phyloP scores from a whole-genome alignment of 2,113 vertebrate species.

The Emydura subglobosa region DNA sequence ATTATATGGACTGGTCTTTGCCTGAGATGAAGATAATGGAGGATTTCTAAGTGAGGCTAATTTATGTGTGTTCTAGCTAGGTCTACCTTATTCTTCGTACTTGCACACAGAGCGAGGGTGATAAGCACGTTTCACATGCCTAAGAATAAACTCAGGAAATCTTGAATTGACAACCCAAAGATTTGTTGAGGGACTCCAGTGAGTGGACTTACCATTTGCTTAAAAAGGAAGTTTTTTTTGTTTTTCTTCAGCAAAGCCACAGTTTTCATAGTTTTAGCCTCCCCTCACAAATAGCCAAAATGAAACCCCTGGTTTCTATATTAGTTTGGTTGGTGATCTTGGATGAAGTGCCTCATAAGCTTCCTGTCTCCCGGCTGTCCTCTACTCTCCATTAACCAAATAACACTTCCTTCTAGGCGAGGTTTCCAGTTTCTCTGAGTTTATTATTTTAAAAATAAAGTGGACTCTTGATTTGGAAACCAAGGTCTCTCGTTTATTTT shows the following conservation, averaged over 20 bases:
- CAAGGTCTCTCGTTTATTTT: background rate
- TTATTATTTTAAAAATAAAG: rapidly evolving
- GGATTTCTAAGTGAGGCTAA: background rate
- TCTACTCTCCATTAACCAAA: background rate
- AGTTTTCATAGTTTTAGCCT: background rate
- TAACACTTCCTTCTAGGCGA: rapidly evolving
- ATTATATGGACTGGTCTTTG: background rate
- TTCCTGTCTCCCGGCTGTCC: background rate
- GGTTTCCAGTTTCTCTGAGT: rapidly evolving
- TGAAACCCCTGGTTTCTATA: rapidly evolving
- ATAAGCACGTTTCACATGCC: background rate
- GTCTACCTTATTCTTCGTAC: background rate
- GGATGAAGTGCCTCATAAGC: background rate
- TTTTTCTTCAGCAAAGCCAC: background rate
- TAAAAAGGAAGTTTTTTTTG: background rate
- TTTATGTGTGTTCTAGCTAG: background rate
- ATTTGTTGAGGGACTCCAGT: background rate
- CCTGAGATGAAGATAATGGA: background rate
- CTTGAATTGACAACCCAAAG: background rate
- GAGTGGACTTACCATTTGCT: background rate
- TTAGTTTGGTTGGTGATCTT: background rate
- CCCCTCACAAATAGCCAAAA: background rate
- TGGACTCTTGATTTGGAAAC: background rate
- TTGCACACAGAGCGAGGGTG: background rate
- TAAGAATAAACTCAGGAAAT: background rate